These are phyloP conservation scores for Hydrochoerus hydrochaeris DNA, from an alignment of 2,113 vertebrate species.

Conservation along the genomic window DNA sequence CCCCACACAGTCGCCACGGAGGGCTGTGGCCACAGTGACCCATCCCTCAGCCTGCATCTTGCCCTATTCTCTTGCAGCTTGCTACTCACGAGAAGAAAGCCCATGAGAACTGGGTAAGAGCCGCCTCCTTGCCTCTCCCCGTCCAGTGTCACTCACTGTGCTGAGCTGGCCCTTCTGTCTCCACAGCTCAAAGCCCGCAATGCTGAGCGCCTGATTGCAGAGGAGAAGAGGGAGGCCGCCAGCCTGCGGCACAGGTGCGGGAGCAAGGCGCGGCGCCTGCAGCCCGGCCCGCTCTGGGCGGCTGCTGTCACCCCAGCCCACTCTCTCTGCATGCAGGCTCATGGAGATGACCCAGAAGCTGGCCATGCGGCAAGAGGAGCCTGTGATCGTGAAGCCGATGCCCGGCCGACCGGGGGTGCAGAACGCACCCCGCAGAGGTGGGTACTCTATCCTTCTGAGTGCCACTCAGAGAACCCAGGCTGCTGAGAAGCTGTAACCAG, in stretches of 20 bases:
- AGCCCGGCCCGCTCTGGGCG: background rate
- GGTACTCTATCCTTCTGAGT: conserved; percentile 35
- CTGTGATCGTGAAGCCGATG: conserved; percentile 93
- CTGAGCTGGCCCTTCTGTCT: conserved; percentile 22
- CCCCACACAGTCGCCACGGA: too few species aligned
- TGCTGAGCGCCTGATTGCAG: conserved; percentile 93
- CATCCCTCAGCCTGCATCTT: background rate
- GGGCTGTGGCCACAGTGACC: background rate
- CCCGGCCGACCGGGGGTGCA: conserved; percentile 89
- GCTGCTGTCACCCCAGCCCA: background rate
- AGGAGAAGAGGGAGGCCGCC: conserved; percentile 93
- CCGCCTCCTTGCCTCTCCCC: background rate
- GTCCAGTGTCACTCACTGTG: background rate
- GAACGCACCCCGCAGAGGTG: conserved; percentile 90
- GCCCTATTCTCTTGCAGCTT: conserved; percentile 87
- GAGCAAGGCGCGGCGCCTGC: too few species aligned
- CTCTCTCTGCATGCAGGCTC: conserved; percentile 83
- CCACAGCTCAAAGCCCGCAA: conserved; percentile 93
- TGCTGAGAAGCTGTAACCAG: background rate
- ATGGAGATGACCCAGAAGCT: conserved; percentile 92
- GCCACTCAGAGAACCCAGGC: background rate
- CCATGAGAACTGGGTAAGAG: conserved; percentile 96
- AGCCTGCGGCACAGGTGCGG: conserved; percentile 94
- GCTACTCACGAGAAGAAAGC: conserved; percentile 96
- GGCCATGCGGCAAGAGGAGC: conserved; percentile 91